These are phyloP conservation scores for Cyrtorhinus lividipennis DNA, from an alignment of 1,140 invertebrate genomes.

Conservation along the genomic window DNA sequence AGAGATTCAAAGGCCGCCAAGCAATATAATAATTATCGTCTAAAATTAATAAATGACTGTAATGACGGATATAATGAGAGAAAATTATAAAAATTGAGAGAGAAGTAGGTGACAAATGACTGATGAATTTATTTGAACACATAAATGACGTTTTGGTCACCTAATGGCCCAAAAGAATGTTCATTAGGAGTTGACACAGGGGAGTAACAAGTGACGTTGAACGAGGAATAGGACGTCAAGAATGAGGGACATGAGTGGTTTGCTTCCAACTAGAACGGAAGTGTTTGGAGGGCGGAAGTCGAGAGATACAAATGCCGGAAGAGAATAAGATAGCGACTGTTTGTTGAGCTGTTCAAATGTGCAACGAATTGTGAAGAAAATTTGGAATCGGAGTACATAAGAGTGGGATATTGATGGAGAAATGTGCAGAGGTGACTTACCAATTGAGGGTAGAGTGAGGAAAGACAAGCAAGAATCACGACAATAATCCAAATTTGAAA, in stretches of 20 bases:
- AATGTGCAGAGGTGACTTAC: not conserved
- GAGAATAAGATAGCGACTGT: not conserved
- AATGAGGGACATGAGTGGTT: not conserved
- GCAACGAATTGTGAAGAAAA: not conserved
- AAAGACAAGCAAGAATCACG: not conserved
- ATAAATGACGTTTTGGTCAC: not conserved
- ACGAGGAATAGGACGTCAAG: not conserved
- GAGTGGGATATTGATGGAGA: no score
- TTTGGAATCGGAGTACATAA: not conserved
- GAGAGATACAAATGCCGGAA: not conserved
- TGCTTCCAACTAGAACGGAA: not conserved
- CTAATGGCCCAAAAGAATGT: not conserved
- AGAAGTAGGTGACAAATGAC: not conserved
- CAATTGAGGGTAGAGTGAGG: not conserved
- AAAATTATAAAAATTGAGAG: not conserved
- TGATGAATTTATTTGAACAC: not conserved
- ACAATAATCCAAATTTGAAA: not conserved
- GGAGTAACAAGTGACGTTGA: not conserved
- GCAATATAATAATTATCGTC: not conserved
- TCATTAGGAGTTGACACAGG: not conserved
- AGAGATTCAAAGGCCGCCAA: not conserved
- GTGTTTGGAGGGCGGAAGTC: not conserved
- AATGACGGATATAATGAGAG: not conserved
- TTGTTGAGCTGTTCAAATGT: not conserved
- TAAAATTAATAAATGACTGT: not conserved